These are phyloP conservation scores for Setophaga coronata DNA, from an alignment of 2,113 vertebrate genomes.

Conservation along the genomic window DNA sequence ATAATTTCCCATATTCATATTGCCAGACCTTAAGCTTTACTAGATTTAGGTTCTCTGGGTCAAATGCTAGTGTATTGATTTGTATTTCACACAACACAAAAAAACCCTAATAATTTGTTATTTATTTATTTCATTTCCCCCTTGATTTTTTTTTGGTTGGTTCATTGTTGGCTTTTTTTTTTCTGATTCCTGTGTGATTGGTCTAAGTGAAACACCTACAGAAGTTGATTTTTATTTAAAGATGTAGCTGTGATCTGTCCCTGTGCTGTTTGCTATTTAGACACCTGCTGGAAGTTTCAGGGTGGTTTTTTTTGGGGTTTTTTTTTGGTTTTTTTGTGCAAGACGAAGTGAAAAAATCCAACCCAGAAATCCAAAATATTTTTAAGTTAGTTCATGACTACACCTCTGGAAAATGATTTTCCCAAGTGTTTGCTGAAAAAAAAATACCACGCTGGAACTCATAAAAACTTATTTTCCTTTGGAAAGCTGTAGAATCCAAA, in stretches of 20 bases:
- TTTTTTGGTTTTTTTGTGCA: background rate
- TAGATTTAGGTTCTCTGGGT: background rate
- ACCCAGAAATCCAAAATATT: background rate
- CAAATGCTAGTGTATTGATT: background rate
- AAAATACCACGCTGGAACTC: background rate
- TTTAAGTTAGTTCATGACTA: background rate
- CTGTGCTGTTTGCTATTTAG: background rate
- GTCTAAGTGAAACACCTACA: background rate
- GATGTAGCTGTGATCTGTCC: background rate
- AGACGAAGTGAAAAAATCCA: background rate
- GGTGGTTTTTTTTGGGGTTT: background rate
- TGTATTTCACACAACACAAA: rapidly evolving
- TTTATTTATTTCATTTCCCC: rapidly evolving
- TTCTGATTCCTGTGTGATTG: background rate
- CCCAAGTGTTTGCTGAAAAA: background rate
- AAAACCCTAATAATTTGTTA: background rate
- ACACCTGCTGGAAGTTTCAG: background rate
- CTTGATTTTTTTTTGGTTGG: rapidly evolving
- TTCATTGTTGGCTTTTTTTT: background rate
- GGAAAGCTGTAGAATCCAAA: background rate
- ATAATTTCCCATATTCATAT: background rate
- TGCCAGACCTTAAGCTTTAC: background rate
- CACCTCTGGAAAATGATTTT: background rate
- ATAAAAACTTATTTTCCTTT: background rate
- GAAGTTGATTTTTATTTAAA: background rate